Evolutionary conservation across 2,888 invertebrate genomes (phyloP).

Genomic region (Atethmia centrago): DNA sequence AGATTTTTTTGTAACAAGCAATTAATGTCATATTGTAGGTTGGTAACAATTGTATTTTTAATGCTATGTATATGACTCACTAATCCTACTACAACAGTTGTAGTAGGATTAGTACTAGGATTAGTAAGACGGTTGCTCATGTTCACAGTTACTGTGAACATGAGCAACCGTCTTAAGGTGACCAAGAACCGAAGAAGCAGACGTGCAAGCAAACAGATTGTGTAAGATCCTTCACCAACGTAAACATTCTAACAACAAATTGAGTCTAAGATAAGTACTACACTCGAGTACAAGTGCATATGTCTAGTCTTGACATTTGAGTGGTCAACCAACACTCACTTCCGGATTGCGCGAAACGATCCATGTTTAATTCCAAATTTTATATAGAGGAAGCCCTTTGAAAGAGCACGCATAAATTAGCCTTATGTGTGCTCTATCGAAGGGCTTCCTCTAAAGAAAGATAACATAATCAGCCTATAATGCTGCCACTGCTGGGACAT

Average conservation of each 20-base stretch:
- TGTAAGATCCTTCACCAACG: not conserved
- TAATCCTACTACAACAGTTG: not conserved
- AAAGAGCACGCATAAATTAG: too few relatives aligned
- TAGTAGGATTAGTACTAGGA: too few relatives aligned
- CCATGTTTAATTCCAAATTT: not conserved
- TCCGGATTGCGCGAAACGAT: conserved; percentile 14
- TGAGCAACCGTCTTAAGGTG: not conserved
- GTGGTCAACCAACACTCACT: conserved; percentile 24
- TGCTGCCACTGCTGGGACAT: too few relatives aligned
- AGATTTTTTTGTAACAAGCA: not conserved
- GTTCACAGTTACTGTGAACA: too few relatives aligned
- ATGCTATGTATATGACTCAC: not conserved
- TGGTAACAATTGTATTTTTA: too few relatives aligned
- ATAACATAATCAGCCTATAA: too few relatives aligned
- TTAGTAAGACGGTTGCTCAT: too few relatives aligned
- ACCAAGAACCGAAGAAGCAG: not conserved
- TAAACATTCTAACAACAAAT: conserved; percentile 10
- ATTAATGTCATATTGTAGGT: not conserved
- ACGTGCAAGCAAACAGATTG: conserved; percentile 6
- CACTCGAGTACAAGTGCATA: not conserved
- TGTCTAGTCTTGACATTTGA: conserved; percentile 37
- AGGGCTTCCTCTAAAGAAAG: not conserved
- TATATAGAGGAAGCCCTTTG: not conserved
- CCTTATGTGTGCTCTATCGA: not conserved
- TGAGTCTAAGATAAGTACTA: conserved; percentile 6